Evolutionary conservation across 2,888 invertebrate genomes (phyloP).

Genomic region (Orchesellides sinensis): DNA sequence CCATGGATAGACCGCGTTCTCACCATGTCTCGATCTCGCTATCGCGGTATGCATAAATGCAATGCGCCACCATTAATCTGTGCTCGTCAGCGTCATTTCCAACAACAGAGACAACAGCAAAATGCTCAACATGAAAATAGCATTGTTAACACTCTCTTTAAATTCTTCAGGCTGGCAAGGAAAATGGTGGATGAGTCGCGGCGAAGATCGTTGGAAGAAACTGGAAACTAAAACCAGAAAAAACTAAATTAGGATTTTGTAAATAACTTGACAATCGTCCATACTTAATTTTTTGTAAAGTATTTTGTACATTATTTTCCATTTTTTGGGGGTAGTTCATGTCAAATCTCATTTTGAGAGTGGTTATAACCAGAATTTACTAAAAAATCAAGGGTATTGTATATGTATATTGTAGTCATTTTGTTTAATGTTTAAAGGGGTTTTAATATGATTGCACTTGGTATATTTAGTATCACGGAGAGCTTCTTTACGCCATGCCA

Average conservation of each 20-base stretch:
- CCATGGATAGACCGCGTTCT: slow-evolving; percentile 90
- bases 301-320: not conserved
- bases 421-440: not conserved
- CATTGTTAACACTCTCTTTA: slow-evolving; percentile 47
- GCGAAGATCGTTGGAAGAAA: not conserved
- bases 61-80: slow-evolving; percentile 54
- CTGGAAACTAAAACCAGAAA: not conserved
- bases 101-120: slow-evolving; percentile 20
- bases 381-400: not conserved
- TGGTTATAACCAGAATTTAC: too few relatives aligned
- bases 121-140: slow-evolving; percentile 28
- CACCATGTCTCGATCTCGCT: slow-evolving; percentile 28
- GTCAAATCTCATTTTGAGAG: slow-evolving; percentile 8
- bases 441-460: too few relatives aligned
- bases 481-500: not conserved
- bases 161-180: slow-evolving; percentile 57
- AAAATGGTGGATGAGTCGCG: slow-evolving; percentile 41
- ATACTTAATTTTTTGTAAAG: not conserved
- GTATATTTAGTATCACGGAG: not conserved
- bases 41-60: slow-evolving; percentile 39
- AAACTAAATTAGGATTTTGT: too few relatives aligned
- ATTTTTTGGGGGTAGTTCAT: not conserved
- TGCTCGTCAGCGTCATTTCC: slow-evolving; percentile 31
- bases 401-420: not conserved
- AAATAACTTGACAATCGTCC: not conserved